Base-by-base conservation (phyloP, 2,797 vertebrate species). In the Melanotaenia parkinsoni region DNA sequence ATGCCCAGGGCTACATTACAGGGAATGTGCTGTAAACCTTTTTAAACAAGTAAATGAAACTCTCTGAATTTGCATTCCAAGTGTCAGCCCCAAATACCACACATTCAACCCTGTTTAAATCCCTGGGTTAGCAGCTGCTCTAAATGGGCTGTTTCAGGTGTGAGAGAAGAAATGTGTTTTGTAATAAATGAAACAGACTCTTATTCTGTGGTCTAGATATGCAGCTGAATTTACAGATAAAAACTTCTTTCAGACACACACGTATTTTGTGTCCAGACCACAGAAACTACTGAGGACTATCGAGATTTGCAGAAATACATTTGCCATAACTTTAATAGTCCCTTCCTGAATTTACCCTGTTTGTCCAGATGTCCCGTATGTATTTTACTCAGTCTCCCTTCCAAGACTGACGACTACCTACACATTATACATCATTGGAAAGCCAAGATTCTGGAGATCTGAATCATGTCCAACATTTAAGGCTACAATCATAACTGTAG, bases 1-100 rank as follows among this genome's bases (percentile, higher is more conserved):
- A 18, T 80, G 67, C 65, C 80, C 57, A 56, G 61, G 77, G 88
- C 73, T 62, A 26, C 18, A 13, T 16, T 8, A 30, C 43, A 66
- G 10, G 20, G 26, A 51, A 45, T 22, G 38, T 61, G 18, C 26
- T 16, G 13, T 28, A 40, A 1, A 8, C 18, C 13, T 38, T 59
- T 30, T 24, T 5, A 35, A 60, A 26, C 28, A 40, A n/a, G 16
- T 38, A 28, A 43, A 58, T 57, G 32, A 51, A 14, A 32, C 9
- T 12, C 20, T 53, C 12, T 33, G 35, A 59, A 11, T 28, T 14
- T n/a, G 40, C 8, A 50, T 47, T 22, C 33, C 18, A 63, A 47
- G 43, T n/a, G 28, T 8, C 9, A 54, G 62, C 18, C 58, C 7
- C 8, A 13, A 28, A 14, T 24, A 6, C 11, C 18, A 28, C 24